Evolutionary conservation across 2,888 invertebrate species (phyloP).

Genomic region (Mesorhabditis belari): DNA sequence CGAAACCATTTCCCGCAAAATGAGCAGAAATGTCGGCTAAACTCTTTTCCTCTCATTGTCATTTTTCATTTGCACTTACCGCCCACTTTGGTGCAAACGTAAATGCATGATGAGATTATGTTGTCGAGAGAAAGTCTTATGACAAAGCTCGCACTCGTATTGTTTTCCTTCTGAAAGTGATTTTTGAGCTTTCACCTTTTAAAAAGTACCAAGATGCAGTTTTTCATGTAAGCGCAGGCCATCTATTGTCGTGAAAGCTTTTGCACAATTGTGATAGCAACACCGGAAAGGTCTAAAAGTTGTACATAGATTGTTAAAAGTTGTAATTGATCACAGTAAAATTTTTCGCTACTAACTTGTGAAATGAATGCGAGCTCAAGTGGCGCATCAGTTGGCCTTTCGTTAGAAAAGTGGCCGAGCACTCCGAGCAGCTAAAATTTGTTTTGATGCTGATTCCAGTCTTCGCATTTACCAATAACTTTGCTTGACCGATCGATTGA

Average conservation of each 20-base stretch:
- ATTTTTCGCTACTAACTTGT: not conserved
- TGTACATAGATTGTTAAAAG: too few relatives aligned
- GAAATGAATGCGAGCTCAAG: not conserved
- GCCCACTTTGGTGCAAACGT: not conserved
- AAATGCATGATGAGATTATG: not conserved
- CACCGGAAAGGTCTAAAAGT: not conserved
- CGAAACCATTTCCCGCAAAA: conserved; percentile 23
- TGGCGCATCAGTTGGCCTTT: not conserved
- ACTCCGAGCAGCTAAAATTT: not conserved
- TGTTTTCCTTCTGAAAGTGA: not conserved
- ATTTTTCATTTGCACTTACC: too few relatives aligned
- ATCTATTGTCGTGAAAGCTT: not conserved
- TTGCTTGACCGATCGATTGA: too few relatives aligned
- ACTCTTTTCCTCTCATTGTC: too few relatives aligned
- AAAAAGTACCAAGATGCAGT: not conserved
- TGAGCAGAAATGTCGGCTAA: conserved; percentile 18
- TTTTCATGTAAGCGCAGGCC: not conserved
- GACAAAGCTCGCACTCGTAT: not conserved
- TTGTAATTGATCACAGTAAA: too few relatives aligned
- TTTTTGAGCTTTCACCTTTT: not conserved
- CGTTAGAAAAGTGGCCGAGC: not conserved
- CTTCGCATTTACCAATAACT: too few relatives aligned
- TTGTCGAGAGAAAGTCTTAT: not conserved
- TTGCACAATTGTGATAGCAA: not conserved
- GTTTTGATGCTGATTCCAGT: too few relatives aligned